phyloP scores from a whole-genome alignment of 2,888 invertebrate genomes.

The Aphidius colemani region DNA sequence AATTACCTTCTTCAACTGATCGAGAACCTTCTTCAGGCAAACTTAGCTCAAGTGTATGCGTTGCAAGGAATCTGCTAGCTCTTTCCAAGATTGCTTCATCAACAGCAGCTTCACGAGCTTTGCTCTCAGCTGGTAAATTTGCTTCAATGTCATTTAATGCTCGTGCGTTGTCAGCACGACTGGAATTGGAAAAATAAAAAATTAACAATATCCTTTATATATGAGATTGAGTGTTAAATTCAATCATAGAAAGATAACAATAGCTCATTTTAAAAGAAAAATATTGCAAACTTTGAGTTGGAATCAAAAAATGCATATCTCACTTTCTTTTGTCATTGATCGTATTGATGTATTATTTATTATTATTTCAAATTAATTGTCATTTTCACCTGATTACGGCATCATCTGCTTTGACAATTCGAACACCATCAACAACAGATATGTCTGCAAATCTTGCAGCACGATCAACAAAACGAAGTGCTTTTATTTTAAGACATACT shows the following conservation, averaged over 20 bases:
- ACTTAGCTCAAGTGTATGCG: conserved; percentile 80
- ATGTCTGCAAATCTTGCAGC: conserved; percentile 67
- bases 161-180: conserved; percentile 62
- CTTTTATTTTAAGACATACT: conserved; percentile 78
- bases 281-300: too few relatives aligned
- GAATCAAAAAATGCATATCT: background rate
- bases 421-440: conserved; percentile 59
- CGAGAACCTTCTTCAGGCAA: conserved; percentile 78
- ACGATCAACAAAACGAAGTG: conserved; percentile 76
- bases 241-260: background rate
- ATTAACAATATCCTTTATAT: conserved; percentile 1
- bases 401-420: conserved; percentile 61
- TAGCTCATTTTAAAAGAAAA: too few relatives aligned
- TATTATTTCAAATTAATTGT: background rate
- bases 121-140: conserved; percentile 71
- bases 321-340: background rate
- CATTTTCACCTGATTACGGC: conserved; percentile 54
- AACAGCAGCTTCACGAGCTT: conserved; percentile 74
- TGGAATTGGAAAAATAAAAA: conserved; percentile 35
- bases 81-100: conserved; percentile 76
- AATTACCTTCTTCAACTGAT: conserved; percentile 81
- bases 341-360: background rate
- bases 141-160: conserved; percentile 68
- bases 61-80: conserved; percentile 75
- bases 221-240: background rate